Conservation (phyloP, 2,888 invertebrate genomes). For the Oligia strigilis region DNA sequence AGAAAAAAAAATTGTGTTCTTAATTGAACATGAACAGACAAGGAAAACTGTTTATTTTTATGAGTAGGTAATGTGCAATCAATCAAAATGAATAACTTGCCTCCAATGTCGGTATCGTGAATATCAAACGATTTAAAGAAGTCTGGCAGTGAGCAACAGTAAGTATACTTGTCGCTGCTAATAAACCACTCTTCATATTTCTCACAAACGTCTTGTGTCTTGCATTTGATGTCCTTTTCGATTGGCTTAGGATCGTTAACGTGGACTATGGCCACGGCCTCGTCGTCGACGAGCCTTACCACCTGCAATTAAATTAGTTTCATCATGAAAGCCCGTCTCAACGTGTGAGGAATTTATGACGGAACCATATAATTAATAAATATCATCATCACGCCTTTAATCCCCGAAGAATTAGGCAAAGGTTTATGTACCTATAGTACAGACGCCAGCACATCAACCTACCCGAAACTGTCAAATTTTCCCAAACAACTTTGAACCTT, state of each 20-base stretch:
- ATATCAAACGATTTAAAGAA: constrained; percentile 54
- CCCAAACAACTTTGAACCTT: too few species aligned
- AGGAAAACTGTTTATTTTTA: background rate
- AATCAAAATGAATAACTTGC: constrained; percentile 29
- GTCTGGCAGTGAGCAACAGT: constrained; percentile 62
- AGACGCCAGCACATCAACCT: too few species aligned
- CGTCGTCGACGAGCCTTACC: constrained; percentile 36
- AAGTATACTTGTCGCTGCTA: constrained; percentile 42
- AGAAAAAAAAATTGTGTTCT: background rate
- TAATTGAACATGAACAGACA: constrained; percentile 1
- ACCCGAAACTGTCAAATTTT: too few species aligned
- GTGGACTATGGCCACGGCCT: constrained; percentile 58
- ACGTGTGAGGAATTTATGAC: background rate
- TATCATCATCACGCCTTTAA: background rate
- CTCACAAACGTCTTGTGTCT: constrained; percentile 20
- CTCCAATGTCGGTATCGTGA: constrained; percentile 39
- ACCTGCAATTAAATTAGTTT: constrained; percentile 43
- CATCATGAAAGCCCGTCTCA: background rate
- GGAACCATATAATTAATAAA: background rate
- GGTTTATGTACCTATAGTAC: background rate
- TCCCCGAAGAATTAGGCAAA: background rate
- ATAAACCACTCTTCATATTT: constrained; percentile 36
- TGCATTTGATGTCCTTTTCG: constrained; percentile 59
- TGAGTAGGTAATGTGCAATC: background rate
- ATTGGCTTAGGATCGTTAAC: constrained; percentile 60